phyloP scores from a whole-genome alignment of 2,888 invertebrate genomes.

The Plutella xylostella region DNA sequence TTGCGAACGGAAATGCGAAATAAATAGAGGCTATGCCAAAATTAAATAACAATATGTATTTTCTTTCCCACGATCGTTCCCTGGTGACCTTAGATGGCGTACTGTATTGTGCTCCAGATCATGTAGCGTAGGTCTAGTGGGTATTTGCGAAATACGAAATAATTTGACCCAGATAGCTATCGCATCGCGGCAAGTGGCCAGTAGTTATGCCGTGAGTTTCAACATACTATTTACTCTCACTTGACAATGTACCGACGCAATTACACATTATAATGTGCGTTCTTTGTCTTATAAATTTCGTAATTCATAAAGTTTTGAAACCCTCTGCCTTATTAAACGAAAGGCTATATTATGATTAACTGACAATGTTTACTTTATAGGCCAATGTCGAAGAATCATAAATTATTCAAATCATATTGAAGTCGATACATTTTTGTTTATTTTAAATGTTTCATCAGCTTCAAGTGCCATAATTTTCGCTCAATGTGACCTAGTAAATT shows the following conservation, averaged over 20 bases:
- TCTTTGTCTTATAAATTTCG: constrained; percentile 30
- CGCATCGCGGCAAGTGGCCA: constrained; percentile 28
- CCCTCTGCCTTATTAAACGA: too few relatives aligned
- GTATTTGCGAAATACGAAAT: constrained; percentile 56
- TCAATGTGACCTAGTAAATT: too few relatives aligned
- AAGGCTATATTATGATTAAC: too few relatives aligned
- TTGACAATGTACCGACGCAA: constrained; percentile 37
- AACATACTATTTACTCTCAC: constrained; percentile 22
- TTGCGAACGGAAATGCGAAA: constrained; percentile 33
- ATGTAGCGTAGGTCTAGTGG: constrained; percentile 17
- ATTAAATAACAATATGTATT: constrained; percentile 26
- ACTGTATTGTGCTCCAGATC: constrained; percentile 31
- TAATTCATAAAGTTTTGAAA: constrained; percentile 20
- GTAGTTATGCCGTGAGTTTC: constrained; percentile 1
- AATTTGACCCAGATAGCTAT: constrained; percentile 51
- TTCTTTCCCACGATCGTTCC: constrained; percentile 30
- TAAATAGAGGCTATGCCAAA: constrained; percentile 46
- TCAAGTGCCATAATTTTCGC: too few relatives aligned
- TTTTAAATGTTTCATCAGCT: too few relatives aligned
- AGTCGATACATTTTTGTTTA: too few relatives aligned
- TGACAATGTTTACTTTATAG: too few relatives aligned
- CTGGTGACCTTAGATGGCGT: constrained; percentile 3
- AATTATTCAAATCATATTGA: too few relatives aligned
- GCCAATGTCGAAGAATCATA: too few relatives aligned
- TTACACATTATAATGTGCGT: constrained; percentile 30